These are phyloP conservation scores for Drosophila sordidula DNA, from an alignment of 2,888 invertebrate species.

Conservation along the genomic window DNA sequence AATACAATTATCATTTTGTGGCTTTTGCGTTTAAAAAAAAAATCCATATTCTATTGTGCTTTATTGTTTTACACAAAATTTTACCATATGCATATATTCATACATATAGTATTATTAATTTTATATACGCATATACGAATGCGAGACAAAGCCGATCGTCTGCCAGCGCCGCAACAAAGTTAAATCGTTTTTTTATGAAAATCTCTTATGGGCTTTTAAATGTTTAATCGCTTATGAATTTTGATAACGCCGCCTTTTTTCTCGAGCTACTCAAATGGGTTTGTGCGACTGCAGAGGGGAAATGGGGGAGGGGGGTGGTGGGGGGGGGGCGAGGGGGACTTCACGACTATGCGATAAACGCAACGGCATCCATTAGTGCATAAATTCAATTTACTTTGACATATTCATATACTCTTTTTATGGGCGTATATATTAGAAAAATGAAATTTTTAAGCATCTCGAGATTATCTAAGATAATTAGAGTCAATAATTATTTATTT, in stretches of 20 bases:
- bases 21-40: constrained; percentile 60
- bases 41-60: constrained; percentile 62
- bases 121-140: not conserved
- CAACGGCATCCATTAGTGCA: constrained; percentile 12
- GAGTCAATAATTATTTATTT: not conserved
- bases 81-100: constrained; percentile 24
- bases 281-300: not conserved
- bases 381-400: not conserved
- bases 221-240: constrained; percentile 80
- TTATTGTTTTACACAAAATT: constrained; percentile 43
- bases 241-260: constrained; percentile 60
- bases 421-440: constrained; percentile 1
- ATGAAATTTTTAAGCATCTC: not conserved
- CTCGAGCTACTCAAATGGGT: constrained; percentile 43
- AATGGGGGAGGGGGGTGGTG: no score
- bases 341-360: not conserved
- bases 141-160: constrained; percentile 23
- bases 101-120: constrained; percentile 52
- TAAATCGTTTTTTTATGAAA: constrained; percentile 81
- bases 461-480: no score
- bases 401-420: constrained; percentile 15
- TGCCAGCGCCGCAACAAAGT: constrained; percentile 57
- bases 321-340: not conserved
- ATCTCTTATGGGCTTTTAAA: constrained; percentile 80
- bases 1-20: constrained; percentile 73